phyloP scores from a whole-genome alignment of 2,797 vertebrate species.

The Eulemur coronatus region DNA sequence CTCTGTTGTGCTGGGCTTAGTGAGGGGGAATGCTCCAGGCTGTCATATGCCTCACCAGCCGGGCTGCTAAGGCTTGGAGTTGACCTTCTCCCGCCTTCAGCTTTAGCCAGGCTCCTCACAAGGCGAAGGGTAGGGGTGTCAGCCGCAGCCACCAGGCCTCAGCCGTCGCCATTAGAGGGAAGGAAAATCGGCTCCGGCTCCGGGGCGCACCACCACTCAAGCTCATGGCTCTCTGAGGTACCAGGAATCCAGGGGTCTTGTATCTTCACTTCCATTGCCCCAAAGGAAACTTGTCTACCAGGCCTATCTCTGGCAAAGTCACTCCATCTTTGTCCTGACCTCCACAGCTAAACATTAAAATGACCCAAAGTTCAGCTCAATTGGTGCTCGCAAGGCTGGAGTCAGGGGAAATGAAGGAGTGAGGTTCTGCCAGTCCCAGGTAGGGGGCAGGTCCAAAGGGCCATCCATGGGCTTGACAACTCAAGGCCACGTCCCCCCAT shows the following conservation, averaged over 20 bases:
- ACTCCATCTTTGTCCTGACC: background rate
- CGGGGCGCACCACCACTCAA: background rate
- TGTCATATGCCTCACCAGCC: background rate
- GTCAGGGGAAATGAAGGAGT: background rate
- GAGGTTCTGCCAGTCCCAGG: background rate
- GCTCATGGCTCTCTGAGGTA: background rate
- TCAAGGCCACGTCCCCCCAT: conserved; percentile 72
- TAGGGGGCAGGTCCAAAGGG: background rate
- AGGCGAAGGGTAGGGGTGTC: conserved; percentile 50
- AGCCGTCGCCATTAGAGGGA: conserved; percentile 50
- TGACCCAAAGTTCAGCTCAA: background rate
- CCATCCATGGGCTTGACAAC: background rate
- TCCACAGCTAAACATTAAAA: conserved; percentile 1
- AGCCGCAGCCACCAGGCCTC: background rate
- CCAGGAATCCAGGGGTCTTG: background rate
- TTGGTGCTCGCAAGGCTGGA: background rate
- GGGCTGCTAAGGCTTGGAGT: conserved; percentile 55
- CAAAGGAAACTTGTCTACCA: background rate
- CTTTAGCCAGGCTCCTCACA: conserved; percentile 27
- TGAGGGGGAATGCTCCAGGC: background rate
- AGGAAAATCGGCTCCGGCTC: background rate
- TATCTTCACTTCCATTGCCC: background rate
- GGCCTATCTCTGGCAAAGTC: background rate
- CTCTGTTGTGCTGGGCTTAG: background rate
- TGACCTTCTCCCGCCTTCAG: conserved; percentile 70